Evolutionary conservation across 2,797 vertebrate genomes (phyloP).

Genomic region (Melanotaenia trifasciata): DNA sequence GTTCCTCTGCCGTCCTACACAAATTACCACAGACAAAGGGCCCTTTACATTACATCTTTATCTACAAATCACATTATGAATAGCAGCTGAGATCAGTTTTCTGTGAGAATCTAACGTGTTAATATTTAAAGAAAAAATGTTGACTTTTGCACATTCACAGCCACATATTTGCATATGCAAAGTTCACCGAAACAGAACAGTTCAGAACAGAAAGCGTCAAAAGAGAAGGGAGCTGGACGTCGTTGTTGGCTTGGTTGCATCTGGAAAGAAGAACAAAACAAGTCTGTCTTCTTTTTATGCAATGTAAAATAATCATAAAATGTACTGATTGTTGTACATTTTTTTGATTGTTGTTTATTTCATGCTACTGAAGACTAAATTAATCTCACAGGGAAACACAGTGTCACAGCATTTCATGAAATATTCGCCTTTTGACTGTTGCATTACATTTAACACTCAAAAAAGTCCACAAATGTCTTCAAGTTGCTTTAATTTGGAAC

Average conservation of each 20-base stretch:
- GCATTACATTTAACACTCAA: too few species aligned
- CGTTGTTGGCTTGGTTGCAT: not conserved
- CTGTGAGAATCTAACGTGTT: not conserved
- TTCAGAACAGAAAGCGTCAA: not conserved
- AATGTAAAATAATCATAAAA: not conserved
- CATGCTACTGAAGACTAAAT: too few species aligned
- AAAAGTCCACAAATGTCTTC: too few species aligned
- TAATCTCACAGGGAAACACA: too few species aligned
- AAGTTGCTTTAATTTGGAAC: too few species aligned
- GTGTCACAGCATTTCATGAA: too few species aligned
- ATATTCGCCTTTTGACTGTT: too few species aligned
- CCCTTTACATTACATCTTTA: constrained; percentile 14
- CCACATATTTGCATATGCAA: fast-evolving
- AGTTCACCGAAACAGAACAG: not conserved
- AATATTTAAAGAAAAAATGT: not conserved
- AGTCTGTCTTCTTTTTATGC: not conserved
- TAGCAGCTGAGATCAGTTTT: not conserved
- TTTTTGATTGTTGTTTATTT: too few species aligned
- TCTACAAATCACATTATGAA: not conserved
- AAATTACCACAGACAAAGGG: constrained; percentile 28
- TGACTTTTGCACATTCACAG: not conserved
- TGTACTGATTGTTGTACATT: too few species aligned
- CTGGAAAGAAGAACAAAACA: not conserved
- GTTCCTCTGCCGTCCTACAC: constrained; percentile 82
- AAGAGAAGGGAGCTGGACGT: not conserved